Percentiles rank a stretch among this genome's conserved stretches.
These are phyloP conservation scores for Drosophila nikananu DNA, from an alignment of 1,140 invertebrate genomes.

Conservation along the genomic window DNA sequence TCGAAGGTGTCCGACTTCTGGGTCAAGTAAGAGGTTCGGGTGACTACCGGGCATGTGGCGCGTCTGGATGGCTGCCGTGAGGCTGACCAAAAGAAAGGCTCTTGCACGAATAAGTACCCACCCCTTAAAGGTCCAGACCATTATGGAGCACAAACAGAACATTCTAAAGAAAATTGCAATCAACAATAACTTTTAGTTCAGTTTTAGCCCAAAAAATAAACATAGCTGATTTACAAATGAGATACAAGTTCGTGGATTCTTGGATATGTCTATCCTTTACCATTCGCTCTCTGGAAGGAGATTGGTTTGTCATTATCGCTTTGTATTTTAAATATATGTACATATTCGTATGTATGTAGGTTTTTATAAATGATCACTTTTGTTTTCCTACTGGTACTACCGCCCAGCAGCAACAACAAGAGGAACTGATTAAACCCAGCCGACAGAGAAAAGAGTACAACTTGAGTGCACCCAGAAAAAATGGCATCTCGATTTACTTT, in stretches of 20 bases:
- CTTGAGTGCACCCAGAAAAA: not conserved
- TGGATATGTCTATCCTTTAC: not conserved
- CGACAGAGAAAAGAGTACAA: slow-evolving; percentile 14
- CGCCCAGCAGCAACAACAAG: slow-evolving; percentile 17
- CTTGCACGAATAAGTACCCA: not conserved
- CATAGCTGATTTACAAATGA: not conserved
- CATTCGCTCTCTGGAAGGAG: not conserved
- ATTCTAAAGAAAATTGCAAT: slow-evolving; percentile 13
- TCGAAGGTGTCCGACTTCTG: not conserved
- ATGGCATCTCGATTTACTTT: not conserved
- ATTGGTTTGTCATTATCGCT: slow-evolving; percentile 21
- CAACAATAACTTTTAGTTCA: not conserved
- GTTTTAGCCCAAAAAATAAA: not conserved
- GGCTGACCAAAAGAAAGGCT: not conserved
- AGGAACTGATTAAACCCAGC: slow-evolving; percentile 25
- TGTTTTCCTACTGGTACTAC: slow-evolving; percentile 40
- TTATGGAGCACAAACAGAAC: slow-evolving; percentile 11
- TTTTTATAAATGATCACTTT: slow-evolving; percentile 27
- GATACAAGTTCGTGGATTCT: too few relatives aligned
- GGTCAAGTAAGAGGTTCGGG: too few relatives aligned
- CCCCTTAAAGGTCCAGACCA: not conserved
- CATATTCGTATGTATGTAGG: not conserved
- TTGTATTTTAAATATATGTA: slow-evolving; percentile 31
- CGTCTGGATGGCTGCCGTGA: not conserved
- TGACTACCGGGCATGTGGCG: not conserved